phyloP scores from a whole-genome alignment of 2,888 invertebrate species.

The Cheilosia pagana region DNA sequence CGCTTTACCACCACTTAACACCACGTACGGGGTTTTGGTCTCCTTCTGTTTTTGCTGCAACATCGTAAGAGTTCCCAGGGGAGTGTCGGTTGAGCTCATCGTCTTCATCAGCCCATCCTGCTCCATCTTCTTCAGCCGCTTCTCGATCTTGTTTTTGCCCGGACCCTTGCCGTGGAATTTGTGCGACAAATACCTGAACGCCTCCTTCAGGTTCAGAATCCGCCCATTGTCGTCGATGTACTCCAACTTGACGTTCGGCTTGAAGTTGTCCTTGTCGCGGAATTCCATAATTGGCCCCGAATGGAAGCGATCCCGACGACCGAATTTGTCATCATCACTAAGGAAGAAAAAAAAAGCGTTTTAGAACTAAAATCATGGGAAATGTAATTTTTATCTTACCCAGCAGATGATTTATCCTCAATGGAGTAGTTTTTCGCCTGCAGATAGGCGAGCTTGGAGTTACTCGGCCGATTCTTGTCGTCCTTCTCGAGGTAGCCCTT shows the following conservation, averaged over 20 bases:
- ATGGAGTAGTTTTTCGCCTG: constrained; percentile 92
- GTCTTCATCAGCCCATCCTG: constrained; percentile 98
- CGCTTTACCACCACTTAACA: constrained; percentile 95
- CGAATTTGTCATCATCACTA: constrained; percentile 92
- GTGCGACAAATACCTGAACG: constrained; percentile 97
- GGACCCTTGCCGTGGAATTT: constrained; percentile 99
- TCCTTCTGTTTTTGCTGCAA: constrained; percentile 97
- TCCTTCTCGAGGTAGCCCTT: constrained; percentile 97
- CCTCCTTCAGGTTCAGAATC: constrained; percentile 96
- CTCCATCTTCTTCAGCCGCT: constrained; percentile 95
- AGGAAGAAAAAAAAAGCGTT: constrained; percentile 75
- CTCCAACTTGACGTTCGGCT: constrained; percentile 97
- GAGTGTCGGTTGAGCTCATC: constrained; percentile 99
- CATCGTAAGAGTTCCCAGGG: constrained; percentile 96
- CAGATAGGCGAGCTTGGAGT: constrained; percentile 89
- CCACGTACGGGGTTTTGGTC: constrained; percentile 95
- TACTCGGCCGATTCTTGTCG: constrained; percentile 88
- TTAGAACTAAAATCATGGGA: background rate
- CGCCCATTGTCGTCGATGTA: constrained; percentile 99
- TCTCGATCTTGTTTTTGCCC: constrained; percentile 99
- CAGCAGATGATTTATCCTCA: constrained; percentile 90
- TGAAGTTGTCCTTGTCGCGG: constrained; percentile 94
- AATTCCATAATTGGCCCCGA: constrained; percentile 95
- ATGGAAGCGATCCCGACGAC: constrained; percentile 88
- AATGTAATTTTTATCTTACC: constrained; percentile 82